Percentiles rank a stretch among this genome's conserved stretches.
These are phyloP conservation scores for Poecile montanus DNA, from an alignment of 2,797 vertebrate species.

Conservation along the genomic window DNA sequence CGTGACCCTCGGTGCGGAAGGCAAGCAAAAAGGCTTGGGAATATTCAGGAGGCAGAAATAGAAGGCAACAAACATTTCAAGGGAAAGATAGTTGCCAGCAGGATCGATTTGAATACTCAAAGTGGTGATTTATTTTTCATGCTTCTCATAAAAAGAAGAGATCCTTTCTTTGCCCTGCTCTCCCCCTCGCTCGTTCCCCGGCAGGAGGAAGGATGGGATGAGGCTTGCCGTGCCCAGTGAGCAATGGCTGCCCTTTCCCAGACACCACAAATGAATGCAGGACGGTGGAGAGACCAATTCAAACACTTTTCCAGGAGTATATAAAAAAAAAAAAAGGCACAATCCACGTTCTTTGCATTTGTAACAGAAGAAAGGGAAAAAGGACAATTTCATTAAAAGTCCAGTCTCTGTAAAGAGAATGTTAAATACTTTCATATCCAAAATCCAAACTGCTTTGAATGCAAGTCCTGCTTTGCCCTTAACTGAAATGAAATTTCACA, in stretches of 20 bases:
- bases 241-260: constrained; percentile 65
- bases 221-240: constrained; percentile 45
- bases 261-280: constrained; percentile 64
- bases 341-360: constrained; percentile 52
- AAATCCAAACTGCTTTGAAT: constrained; percentile 70
- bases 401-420: constrained; percentile 64
- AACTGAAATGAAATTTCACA: constrained; percentile 74
- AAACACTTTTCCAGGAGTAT: constrained; percentile 10
- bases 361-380: constrained; percentile 57
- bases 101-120: constrained; percentile 74
- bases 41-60: constrained; percentile 63
- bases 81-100: constrained; percentile 71
- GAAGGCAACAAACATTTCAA: constrained; percentile 70
- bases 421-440: constrained; percentile 64
- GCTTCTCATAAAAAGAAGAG: constrained; percentile 63
- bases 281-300: constrained; percentile 50
- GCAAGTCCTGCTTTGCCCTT: constrained; percentile 69
- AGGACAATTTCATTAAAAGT: constrained; percentile 68
- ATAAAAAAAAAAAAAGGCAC: constrained; percentile 6
- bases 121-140: constrained; percentile 71
- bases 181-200: background rate
- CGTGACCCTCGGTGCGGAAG: background rate
- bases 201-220: constrained; percentile 23
- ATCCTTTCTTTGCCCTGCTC: background rate
- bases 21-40: constrained; percentile 45